Evolutionary conservation across 2,113 vertebrate species (phyloP).

Genomic region (Cariama cristata): DNA sequence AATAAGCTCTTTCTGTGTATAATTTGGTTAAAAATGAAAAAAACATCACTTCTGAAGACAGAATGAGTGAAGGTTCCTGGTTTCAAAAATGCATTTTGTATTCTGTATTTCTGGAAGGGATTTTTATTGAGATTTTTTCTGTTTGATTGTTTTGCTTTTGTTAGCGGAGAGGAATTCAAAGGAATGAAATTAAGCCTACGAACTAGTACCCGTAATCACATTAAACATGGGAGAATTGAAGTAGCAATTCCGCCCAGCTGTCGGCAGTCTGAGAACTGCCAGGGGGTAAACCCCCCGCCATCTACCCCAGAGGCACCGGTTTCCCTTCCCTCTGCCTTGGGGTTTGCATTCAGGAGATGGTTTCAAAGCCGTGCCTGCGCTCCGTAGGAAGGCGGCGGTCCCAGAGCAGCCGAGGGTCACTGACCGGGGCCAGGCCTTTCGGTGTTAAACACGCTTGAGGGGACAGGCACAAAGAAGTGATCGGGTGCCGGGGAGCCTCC

Average conservation of each 20-base stretch:
- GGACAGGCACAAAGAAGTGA: slow-evolving; percentile 27
- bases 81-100: slow-evolving; percentile 10
- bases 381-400: neutral
- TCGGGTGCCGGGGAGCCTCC: slow-evolving; percentile 34
- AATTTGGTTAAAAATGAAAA: neutral
- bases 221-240: slow-evolving; percentile 32
- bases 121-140: neutral
- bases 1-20: neutral
- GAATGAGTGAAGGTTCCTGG: neutral
- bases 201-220: slow-evolving; percentile 35
- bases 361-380: neutral
- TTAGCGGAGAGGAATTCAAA: slow-evolving; percentile 26
- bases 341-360: neutral
- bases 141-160: neutral
- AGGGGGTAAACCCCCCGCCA: slow-evolving; percentile 25
- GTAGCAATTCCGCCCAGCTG: slow-evolving; percentile 40
- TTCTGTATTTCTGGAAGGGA: neutral
- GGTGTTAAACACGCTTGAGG: slow-evolving; percentile 15
- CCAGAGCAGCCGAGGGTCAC: neutral
- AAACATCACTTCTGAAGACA: neutral
- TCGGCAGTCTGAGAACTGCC: slow-evolving; percentile 35
- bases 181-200: slow-evolving; percentile 19
- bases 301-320: slow-evolving; percentile 16
- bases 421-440: neutral
- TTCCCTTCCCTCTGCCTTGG: neutral